A percentile compares a stretch with the other conserved stretches of the same genome.
These are phyloP conservation scores for Mixornis gularis DNA, from an alignment of 2,113 vertebrate genomes.

Conservation along the genomic window DNA sequence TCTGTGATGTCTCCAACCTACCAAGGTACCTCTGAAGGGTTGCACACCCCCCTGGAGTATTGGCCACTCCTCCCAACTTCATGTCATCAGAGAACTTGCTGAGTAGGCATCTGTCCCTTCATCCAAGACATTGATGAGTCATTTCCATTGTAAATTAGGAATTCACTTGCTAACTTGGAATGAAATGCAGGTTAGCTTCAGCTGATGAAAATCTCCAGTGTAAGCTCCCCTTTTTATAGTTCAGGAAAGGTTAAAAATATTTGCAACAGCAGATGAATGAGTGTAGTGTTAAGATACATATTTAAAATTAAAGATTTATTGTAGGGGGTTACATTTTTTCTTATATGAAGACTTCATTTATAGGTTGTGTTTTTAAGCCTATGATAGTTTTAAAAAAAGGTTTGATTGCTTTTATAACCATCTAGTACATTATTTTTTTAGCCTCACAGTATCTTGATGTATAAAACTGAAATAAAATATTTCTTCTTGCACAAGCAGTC, in stretches of 20 bases:
- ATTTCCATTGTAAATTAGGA: background rate
- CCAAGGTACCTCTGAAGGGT: background rate
- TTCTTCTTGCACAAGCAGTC: background rate
- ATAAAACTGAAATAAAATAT: background rate
- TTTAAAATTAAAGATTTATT: background rate
- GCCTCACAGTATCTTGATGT: background rate
- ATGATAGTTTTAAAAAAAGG: background rate
- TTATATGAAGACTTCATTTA: fast-evolving
- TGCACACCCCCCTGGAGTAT: background rate
- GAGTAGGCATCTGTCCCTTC: background rate
- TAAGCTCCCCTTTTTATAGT: background rate
- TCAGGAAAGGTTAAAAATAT: background rate
- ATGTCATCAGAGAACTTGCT: background rate
- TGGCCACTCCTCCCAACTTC: background rate
- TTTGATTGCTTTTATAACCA: background rate
- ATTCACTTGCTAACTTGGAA: background rate
- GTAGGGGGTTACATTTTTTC: background rate
- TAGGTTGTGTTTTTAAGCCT: background rate
- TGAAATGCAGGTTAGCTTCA: background rate
- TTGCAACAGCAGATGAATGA: background rate
- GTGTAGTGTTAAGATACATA: background rate
- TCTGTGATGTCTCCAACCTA: fast-evolving
- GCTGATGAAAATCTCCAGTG: background rate
- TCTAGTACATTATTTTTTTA: background rate
- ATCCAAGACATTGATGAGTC: background rate